Evolutionary conservation across 2,113 vertebrate genomes (phyloP).

Genomic region (Rhineura floridana): DNA sequence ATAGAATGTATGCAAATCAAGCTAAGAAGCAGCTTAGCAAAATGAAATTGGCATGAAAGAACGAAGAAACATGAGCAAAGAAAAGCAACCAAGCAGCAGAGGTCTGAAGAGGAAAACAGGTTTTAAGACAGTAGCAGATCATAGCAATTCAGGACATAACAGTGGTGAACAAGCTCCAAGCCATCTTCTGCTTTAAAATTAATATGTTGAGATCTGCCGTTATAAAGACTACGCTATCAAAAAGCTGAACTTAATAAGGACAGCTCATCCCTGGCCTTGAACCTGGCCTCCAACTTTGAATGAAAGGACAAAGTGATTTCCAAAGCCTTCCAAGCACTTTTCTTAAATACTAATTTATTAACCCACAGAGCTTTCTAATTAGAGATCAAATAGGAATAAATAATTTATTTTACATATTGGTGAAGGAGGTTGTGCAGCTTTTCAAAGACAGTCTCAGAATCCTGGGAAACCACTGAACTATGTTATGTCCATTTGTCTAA

Average conservation of each 20-base stretch:
- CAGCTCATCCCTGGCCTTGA: neutral
- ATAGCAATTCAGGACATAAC: neutral
- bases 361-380: conserved; percentile 21
- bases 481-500: neutral
- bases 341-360: conserved; percentile 11
- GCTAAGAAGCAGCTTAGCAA: too few species aligned
- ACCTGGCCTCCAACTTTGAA: conserved; percentile 3
- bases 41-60: too few species aligned
- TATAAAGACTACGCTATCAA: neutral
- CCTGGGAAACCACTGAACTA: neutral
- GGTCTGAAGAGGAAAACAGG: neutral
- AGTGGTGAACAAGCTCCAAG: neutral
- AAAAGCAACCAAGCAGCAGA: neutral
- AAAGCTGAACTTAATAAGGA: neutral
- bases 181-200: neutral
- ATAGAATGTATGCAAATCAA: too few species aligned
- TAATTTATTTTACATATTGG: conserved; percentile 32
- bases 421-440: neutral
- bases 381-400: conserved; percentile 19
- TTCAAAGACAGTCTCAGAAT: conserved; percentile 12
- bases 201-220: neutral
- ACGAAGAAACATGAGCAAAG: too few species aligned
- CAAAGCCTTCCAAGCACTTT: neutral
- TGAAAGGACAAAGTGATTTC: neutral
- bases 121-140: neutral